These are phyloP conservation scores for Plagodis pulveraria DNA, from an alignment of 2,888 invertebrate genomes.

Conservation along the genomic window DNA sequence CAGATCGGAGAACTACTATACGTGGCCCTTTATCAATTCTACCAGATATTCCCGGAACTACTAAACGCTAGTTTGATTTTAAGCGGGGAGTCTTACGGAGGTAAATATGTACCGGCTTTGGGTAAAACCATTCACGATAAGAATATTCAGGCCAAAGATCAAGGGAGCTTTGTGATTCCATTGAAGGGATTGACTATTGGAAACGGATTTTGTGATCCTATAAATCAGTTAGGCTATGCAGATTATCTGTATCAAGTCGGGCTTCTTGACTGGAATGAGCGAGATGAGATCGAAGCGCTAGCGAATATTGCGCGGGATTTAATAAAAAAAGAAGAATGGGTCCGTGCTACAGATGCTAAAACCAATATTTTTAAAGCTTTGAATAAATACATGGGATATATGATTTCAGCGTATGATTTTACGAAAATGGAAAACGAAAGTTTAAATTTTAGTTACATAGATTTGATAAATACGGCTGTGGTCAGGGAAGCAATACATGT, in stretches of 20 bases:
- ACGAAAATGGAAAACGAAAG: background rate
- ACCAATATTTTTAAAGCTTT: conserved; percentile 80
- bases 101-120: conserved; percentile 90
- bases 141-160: background rate
- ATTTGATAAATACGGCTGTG: conserved; percentile 79
- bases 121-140: conserved; percentile 88
- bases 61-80: conserved; percentile 91
- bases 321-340: conserved; percentile 87
- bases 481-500: conserved; percentile 17
- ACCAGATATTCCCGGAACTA: conserved; percentile 91
- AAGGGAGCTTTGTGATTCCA: background rate
- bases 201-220: conserved; percentile 91
- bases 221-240: conserved; percentile 90
- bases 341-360: conserved; percentile 80
- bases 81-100: conserved; percentile 95
- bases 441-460: background rate
- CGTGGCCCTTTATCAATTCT: conserved; percentile 91
- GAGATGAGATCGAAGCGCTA: conserved; percentile 82
- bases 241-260: conserved; percentile 92
- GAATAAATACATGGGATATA: background rate
- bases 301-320: conserved; percentile 84
- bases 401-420: background rate
- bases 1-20: conserved; percentile 93
- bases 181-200: conserved; percentile 90
- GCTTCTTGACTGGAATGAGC: conserved; percentile 86